Conservation (phyloP, 2,888 invertebrate genomes). For the Lissonota sp. region DNA sequence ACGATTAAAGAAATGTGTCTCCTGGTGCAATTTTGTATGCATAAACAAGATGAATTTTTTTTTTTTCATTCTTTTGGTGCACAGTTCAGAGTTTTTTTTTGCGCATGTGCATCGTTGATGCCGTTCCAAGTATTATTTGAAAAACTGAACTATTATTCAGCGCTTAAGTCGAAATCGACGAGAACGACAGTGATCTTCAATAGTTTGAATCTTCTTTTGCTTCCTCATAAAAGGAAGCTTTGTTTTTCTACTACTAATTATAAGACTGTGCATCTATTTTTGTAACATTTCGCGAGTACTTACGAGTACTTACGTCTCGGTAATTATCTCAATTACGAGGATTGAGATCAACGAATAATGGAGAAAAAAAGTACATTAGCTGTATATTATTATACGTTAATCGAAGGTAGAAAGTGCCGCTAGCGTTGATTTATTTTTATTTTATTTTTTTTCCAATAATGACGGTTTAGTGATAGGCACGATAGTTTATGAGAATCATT, state of each 20-base stretch:
- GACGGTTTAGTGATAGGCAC: conserved; percentile 6
- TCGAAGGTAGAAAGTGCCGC: neutral
- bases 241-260: conserved; percentile 51
- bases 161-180: conserved; percentile 10
- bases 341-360: neutral
- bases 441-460: neutral
- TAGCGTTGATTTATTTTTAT: too few relatives aligned
- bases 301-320: conserved; percentile 49
- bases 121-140: conserved; percentile 52
- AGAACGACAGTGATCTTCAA: conserved; percentile 40
- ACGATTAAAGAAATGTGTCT: conserved; percentile 1
- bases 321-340: neutral
- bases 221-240: too few relatives aligned
- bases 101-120: conserved; percentile 25
- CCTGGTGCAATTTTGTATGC: neutral
- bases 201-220: conserved; percentile 37
- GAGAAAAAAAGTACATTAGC: neutral
- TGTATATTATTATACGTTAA: conserved; percentile 2
- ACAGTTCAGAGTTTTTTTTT: conserved; percentile 15
- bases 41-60: conserved; percentile 5
- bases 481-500: neutral
- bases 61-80: neutral
- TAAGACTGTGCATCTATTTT: conserved; percentile 54
- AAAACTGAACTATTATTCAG: conserved; percentile 42
- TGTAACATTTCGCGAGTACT: conserved; percentile 45